A percentile compares a stretch with the other conserved stretches of the same genome.
Evolutionary conservation across 2,797 vertebrate species (phyloP).

Genomic region (Sebastes baramenuke): DNA sequence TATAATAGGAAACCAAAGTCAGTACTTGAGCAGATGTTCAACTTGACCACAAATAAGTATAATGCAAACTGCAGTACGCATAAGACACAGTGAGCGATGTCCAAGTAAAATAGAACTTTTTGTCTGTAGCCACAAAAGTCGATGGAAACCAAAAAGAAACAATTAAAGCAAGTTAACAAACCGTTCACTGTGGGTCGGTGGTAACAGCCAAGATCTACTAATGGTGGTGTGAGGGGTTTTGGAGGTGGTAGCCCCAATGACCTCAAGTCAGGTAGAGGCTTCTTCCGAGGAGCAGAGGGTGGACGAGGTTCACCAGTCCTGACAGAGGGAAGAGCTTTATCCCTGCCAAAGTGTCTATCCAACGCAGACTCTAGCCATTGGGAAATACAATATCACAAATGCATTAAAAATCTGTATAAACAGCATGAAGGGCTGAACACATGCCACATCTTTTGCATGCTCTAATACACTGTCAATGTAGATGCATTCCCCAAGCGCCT

Average conservation of each 20-base stretch:
- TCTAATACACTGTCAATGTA: fast-evolving
- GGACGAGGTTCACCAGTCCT: slow-evolving; percentile 9
- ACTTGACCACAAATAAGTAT: slow-evolving; percentile 21
- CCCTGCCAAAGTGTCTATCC: slow-evolving; percentile 32
- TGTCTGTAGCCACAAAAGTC: background rate
- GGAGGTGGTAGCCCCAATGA: slow-evolving; percentile 50
- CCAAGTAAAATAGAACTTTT: slow-evolving; percentile 21
- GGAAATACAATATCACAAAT: background rate
- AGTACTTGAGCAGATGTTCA: slow-evolving; percentile 43
- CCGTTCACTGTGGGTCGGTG: background rate
- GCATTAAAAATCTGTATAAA: background rate
- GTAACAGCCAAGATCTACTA: slow-evolving; percentile 68
- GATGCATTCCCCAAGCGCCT: too few species aligned
- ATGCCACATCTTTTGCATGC: too few species aligned
- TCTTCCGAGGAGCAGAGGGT: slow-evolving; percentile 39
- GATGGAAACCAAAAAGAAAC: background rate
- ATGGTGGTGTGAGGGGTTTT: slow-evolving; percentile 77
- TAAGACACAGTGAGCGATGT: slow-evolving; percentile 1
- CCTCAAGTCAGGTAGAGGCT: slow-evolving; percentile 60
- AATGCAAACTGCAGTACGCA: slow-evolving; percentile 1
- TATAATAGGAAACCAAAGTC: slow-evolving; percentile 47
- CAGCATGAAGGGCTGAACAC: too few species aligned
- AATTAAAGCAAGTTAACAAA: slow-evolving; percentile 1
- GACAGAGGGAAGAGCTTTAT: slow-evolving; percentile 10
- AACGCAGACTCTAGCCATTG: slow-evolving; percentile 33